Conservation (phyloP, 2,797 vertebrate species). For the Anguilla megastoma region DNA sequence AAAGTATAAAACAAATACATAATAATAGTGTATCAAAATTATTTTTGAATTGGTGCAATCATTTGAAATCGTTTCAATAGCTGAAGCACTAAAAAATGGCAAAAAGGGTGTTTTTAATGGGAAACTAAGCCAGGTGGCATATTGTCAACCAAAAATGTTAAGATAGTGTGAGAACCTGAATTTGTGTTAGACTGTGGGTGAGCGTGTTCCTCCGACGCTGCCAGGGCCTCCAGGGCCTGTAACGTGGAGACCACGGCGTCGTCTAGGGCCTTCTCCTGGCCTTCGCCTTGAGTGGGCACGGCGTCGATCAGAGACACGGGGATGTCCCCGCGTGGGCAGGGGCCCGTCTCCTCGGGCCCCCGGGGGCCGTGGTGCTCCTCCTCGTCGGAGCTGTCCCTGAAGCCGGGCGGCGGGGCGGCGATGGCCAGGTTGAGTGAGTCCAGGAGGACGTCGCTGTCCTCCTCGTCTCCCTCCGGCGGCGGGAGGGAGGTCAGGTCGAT, state of each 20-base stretch:
- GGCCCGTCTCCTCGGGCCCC: conserved; percentile 62
- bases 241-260: conserved; percentile 87
- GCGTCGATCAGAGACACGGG: conserved; percentile 97
- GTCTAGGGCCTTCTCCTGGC: conserved; percentile 82
- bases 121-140: conserved; percentile 45
- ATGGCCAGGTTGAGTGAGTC: conserved; percentile 97
- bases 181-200: conserved; percentile 86
- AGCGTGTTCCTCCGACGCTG: conserved; percentile 90
- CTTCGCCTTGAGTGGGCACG: conserved; percentile 82
- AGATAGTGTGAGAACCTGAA: conserved; percentile 98
- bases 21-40: conserved; percentile 52
- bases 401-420: conserved; percentile 95
- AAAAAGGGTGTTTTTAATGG: background rate
- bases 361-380: conserved; percentile 84
- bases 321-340: conserved; percentile 78
- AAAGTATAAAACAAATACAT: conserved; percentile 72
- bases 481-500: conserved; percentile 97
- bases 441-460: conserved; percentile 89
- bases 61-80: too few species aligned
- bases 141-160: conserved; percentile 93
- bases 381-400: conserved; percentile 98
- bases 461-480: conserved; percentile 90
- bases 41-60: too few species aligned
- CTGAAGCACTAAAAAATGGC: background rate
- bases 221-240: conserved; percentile 90